Evolutionary conservation across 2,113 vertebrate species (phyloP), one percentile per base, ranked within the genome.

Genomic region (Planiliza haematocheilus): DNA sequence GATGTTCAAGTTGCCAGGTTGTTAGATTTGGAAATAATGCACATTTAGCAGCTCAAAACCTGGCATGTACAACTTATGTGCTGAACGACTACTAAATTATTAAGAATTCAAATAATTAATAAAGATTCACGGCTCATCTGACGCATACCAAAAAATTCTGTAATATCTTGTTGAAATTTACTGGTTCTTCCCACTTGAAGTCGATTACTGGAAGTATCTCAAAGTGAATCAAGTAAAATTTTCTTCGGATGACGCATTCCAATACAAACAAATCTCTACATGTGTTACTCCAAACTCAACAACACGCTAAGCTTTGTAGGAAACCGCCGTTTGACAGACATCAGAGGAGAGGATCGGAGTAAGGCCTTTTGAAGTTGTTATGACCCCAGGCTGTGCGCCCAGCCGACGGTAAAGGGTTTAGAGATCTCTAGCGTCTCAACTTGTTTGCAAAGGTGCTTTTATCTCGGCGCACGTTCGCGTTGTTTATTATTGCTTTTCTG

Each of bases 311-410:
- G 59, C 66, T 61, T 74, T 55, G n/a, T 7, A 39, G 46, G 39
- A 64, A 83, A 50, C 16, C 10, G 1, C 4, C 10, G 16, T 57
- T 57, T 67, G 62, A 38, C 49, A 9, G 57, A 71, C 61, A 64
- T 74, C 38, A 34, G 45, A 7, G 7, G 11, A 36, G 41, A 46
- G 67, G 12, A 13, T 56, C 4, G 12, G 20, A 51, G 57, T 45
- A 50, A 73, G 74, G 57, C 74, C 57, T 65, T 81, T 60, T 69
- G 63, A 84, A 67, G 53, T 68, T 51, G 48, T 20, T 56, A 9
- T 64, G 36, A 37, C 70, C 51, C 8, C 0, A 1, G 65, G 79
- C 79, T 73, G 38, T 11, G 51, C 39, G 50, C 13, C 20, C 30
- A 37, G 43, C 21, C 14, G 43, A 41, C 51, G 64, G 42, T 42